Conservation (phyloP, 2,888 invertebrate species). For the Myopa testacea region DNA sequence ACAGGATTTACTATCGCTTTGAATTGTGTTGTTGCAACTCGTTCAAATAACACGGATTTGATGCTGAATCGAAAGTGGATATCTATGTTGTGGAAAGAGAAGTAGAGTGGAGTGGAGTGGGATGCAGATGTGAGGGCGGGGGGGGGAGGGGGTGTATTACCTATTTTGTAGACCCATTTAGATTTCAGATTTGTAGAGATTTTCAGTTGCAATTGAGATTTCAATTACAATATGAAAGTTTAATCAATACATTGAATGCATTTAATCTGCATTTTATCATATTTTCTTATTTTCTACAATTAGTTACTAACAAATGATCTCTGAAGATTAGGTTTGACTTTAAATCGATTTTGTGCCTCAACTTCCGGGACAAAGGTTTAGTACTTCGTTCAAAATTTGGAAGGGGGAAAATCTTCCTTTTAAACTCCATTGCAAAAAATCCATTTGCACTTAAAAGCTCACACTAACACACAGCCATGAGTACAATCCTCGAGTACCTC, state of each 20-base stretch:
- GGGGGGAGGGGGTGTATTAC: background rate
- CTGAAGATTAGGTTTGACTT: too few relatives aligned
- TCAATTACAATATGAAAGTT: background rate
- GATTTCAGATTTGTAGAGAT: background rate
- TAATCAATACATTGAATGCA: background rate
- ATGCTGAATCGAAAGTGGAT: too few relatives aligned
- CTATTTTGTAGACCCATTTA: background rate
- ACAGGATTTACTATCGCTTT: conserved; percentile 18
- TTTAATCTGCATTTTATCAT: too few relatives aligned
- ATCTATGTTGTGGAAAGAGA: too few relatives aligned
- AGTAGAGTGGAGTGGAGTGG: background rate
- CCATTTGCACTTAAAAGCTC: conserved; percentile 35
- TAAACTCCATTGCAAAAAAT: background rate
- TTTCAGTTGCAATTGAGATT: background rate
- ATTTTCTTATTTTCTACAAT: background rate
- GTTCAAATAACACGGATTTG: background rate
- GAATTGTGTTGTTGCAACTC: background rate
- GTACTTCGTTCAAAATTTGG: too few relatives aligned
- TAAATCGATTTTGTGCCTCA: too few relatives aligned
- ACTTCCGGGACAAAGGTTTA: too few relatives aligned
- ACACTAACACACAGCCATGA: too few relatives aligned
- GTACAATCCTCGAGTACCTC: too few relatives aligned
- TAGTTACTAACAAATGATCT: too few relatives aligned
- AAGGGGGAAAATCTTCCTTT: too few relatives aligned
- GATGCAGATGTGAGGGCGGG: background rate